These are phyloP conservation scores for Hylia prasina DNA, from an alignment of 2,113 vertebrate species.

Conservation along the genomic window DNA sequence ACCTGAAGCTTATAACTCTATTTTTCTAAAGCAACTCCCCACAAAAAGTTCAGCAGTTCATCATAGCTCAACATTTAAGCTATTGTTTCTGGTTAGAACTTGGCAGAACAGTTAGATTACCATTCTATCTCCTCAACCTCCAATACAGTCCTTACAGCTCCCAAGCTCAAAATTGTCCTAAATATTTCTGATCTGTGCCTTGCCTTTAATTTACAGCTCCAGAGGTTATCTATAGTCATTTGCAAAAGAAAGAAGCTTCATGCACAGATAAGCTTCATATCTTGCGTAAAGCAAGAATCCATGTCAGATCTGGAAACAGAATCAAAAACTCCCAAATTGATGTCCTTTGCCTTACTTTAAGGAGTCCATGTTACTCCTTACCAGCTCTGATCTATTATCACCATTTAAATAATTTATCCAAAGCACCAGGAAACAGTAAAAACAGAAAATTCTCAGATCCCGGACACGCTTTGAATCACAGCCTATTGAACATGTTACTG, in stretches of 20 bases:
- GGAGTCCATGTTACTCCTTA: neutral
- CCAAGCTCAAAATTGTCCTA: neutral
- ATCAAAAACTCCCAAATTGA: neutral
- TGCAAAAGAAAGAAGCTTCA: neutral
- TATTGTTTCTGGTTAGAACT: neutral
- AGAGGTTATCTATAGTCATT: neutral
- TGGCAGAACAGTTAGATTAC: neutral
- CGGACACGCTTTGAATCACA: neutral
- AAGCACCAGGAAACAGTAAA: neutral
- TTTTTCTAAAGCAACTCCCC: neutral
- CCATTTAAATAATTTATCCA: neutral
- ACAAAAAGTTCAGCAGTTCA: neutral
- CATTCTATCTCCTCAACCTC: neutral
- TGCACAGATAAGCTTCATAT: neutral
- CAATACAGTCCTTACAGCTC: neutral
- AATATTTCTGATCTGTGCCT: neutral
- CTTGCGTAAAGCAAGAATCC: neutral
- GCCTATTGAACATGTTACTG: neutral
- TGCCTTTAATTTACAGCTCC: neutral
- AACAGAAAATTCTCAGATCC: neutral
- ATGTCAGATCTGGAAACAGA: neutral
- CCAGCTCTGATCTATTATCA: neutral
- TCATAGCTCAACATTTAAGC: neutral
- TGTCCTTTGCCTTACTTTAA: neutral
- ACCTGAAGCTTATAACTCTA: neutral